Evolutionary conservation across 2,113 vertebrate genomes (phyloP), one percentile per base, ranked within the genome.

Genomic region (Lampris megalopsis): DNA sequence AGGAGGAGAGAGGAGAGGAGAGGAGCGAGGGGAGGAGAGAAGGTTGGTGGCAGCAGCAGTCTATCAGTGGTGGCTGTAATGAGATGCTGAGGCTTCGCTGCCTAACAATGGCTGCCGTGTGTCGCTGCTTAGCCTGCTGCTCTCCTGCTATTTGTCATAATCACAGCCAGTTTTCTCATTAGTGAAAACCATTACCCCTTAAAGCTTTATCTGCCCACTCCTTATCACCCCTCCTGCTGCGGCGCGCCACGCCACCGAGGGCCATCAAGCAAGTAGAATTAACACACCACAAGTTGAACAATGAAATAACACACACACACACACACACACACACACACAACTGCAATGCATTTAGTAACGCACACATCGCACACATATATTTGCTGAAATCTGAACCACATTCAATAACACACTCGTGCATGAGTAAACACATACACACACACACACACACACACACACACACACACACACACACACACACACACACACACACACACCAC

Each of bases 71-170:
- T 90, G 88, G 91, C 93, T 92, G 92, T 96, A 97, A 97, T 97
- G 95, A 96, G 96, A 97, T 96, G 95, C 95, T 94, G 94, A 94
- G 94, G 94, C 94, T 94, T 77, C 79, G 95, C 94, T 93, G 92
- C 93, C 93, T 93, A 95, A 95, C 94, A 96, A 96, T 95, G 93
- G 95, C 90, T 92, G 92, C 95, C 94, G 91, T 93, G 92, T 98
- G 96, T 97, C 94, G 90, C 96, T 96, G 95, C 97, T 98, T 98
- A 98, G 96, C 97, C 96, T 94, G 91, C 94, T 98, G 97, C 94
- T 96, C 97, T 94, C 93, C 83, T 83, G 95, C 93, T 92, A 97
- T 97, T 96, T 95, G 95, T 97, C 97, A 96, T 96, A 95, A 97
- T 97, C 97, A 98, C 95, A 91, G 71, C 83, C 88, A 95, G 95